Percentiles rank a stretch among this genome's conserved stretches.
phyloP scores from a whole-genome alignment of 2,888 invertebrate genomes.

The Ormyrus pomaceus region DNA sequence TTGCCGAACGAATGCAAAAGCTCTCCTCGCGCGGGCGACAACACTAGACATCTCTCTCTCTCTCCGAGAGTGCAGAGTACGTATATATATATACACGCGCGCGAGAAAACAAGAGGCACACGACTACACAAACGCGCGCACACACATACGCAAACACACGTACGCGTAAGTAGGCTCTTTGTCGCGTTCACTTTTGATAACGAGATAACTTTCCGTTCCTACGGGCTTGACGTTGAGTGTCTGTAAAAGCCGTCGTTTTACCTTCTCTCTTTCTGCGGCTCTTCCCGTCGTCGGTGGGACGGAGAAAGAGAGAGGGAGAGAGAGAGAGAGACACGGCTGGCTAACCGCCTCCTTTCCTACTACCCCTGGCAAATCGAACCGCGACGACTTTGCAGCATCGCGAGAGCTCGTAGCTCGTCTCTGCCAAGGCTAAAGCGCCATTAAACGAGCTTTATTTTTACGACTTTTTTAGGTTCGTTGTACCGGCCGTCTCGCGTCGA shows the following conservation, averaged over 20 bases:
- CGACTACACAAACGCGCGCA: neutral
- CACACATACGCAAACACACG: neutral
- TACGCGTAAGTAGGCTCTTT: constrained; percentile 32
- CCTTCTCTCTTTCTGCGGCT: neutral
- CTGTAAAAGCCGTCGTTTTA: constrained; percentile 40
- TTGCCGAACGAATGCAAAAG: no score
- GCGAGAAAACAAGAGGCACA: constrained; percentile 1
- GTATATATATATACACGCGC: neutral
- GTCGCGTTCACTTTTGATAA: constrained; percentile 51
- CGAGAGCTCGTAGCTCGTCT: neutral
- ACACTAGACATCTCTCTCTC: no score
- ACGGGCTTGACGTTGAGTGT: constrained; percentile 43
- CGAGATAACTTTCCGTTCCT: constrained; percentile 47
- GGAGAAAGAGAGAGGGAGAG: neutral
- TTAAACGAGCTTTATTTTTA: constrained; percentile 49
- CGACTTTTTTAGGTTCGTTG: constrained; percentile 15
- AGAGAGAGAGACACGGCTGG: constrained; percentile 12
- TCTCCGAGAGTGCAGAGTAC: no score
- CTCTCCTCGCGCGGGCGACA: no score
- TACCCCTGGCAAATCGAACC: constrained; percentile 27
- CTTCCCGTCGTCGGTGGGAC: neutral
- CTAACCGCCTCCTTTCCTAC: neutral
- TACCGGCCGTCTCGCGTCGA: neutral
- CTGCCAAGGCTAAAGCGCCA: constrained; percentile 40
- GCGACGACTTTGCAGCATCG: constrained; percentile 20